Conservation (phyloP, 2,797 vertebrate genomes). For the Muraenolepis orangiensis region DNA sequence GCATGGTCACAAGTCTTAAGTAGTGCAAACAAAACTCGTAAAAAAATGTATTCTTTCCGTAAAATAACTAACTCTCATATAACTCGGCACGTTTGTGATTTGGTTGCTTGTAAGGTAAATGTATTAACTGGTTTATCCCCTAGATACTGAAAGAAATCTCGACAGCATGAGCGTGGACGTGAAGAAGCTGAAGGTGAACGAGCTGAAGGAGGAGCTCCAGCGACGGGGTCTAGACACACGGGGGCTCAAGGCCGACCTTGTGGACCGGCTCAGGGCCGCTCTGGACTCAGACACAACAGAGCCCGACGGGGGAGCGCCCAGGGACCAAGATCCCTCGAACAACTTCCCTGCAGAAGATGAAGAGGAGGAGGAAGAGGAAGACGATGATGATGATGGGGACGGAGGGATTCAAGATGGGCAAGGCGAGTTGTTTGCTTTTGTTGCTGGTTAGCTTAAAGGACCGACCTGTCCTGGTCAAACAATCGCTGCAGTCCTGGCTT, state of each 20-base stretch:
- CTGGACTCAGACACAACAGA: constrained; percentile 74
- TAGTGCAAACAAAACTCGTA: no score
- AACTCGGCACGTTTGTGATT: no score
- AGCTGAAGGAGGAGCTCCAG: constrained; percentile 92
- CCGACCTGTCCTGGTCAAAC: no score
- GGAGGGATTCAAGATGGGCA: neutral
- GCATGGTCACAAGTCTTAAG: no score
- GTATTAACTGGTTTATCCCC: no score
- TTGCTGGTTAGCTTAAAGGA: neutral
- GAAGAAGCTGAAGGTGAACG: constrained; percentile 94
- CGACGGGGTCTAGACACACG: constrained; percentile 86
- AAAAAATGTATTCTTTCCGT: no score
- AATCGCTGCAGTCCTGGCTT: no score
- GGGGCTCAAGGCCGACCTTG: constrained; percentile 91
- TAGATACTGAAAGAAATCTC: neutral
- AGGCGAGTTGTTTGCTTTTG: neutral
- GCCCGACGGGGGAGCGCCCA: constrained; percentile 19
- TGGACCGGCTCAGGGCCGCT: constrained; percentile 84
- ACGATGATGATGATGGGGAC: neutral
- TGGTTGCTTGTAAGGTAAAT: no score
- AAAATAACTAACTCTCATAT: no score
- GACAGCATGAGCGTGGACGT: constrained; percentile 88
- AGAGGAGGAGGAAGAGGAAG: constrained; percentile 14
- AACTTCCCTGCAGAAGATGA: neutral
- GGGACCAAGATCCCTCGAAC: constrained; percentile 16